These are phyloP conservation scores for Geococcyx californianus DNA, from an alignment of 2,113 vertebrate species.

Conservation along the genomic window DNA sequence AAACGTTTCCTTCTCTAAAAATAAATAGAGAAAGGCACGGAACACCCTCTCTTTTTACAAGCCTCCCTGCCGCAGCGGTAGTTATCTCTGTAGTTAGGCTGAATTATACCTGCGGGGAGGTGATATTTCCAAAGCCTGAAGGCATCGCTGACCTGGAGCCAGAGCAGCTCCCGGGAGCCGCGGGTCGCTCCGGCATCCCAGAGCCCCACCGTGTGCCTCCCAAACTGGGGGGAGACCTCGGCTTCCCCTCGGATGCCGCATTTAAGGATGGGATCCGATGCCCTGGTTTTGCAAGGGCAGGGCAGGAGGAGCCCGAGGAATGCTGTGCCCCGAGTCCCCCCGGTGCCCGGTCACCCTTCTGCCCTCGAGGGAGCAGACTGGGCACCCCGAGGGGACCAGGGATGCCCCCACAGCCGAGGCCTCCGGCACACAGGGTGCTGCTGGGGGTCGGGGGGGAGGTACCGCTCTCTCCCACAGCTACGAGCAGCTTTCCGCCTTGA, in stretches of 20 bases:
- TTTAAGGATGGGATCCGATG: too few species aligned
- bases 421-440: too few species aligned
- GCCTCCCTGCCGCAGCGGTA: not conserved
- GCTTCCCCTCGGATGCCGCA: not conserved
- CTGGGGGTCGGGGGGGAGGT: too few species aligned
- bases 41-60: not conserved
- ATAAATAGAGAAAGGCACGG: not conserved
- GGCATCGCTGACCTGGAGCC: not conserved
- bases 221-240: too few species aligned
- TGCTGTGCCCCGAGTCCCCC: not conserved
- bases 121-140: not conserved
- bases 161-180: not conserved
- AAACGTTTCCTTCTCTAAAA: not conserved
- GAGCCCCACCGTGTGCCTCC: not conserved
- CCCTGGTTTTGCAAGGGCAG: not conserved
- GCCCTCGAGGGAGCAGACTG: too few species aligned
- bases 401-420: not conserved
- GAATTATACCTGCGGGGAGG: slow-evolving; percentile 8
- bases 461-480: not conserved
- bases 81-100: slow-evolving; percentile 28
- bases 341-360: not conserved
- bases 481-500: not conserved
- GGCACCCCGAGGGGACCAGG: too few species aligned
- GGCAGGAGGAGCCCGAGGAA: too few species aligned
- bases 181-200: not conserved